A percentile compares a stretch with the other conserved stretches of the same genome.
These are phyloP conservation scores for Biston stratarius DNA, from an alignment of 2,888 invertebrate genomes.

Conservation along the genomic window DNA sequence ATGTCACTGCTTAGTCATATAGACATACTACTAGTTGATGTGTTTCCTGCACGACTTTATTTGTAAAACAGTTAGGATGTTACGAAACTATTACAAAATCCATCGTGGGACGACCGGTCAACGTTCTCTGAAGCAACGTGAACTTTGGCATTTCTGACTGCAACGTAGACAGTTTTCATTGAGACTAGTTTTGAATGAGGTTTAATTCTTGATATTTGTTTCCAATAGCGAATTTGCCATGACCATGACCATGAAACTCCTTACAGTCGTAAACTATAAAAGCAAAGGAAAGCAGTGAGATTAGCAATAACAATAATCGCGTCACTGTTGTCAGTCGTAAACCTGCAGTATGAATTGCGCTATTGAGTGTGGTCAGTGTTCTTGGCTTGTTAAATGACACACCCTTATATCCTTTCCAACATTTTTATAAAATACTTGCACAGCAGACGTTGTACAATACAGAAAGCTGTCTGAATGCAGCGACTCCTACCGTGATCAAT, in stretches of 20 bases:
- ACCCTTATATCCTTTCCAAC: neutral
- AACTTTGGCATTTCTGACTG: constrained; percentile 59
- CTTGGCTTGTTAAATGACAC: constrained; percentile 30
- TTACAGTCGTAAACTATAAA: constrained; percentile 36
- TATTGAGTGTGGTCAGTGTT: constrained; percentile 70
- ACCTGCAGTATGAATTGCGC: constrained; percentile 51
- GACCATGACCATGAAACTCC: constrained; percentile 29
- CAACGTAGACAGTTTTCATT: constrained; percentile 9
- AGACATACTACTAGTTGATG: constrained; percentile 21
- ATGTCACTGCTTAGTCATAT: constrained; percentile 34
- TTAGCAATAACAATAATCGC: constrained; percentile 50
- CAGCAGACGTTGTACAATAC: no score
- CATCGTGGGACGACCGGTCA: constrained; percentile 55
- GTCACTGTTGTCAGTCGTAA: constrained; percentile 56
- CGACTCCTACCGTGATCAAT: no score
- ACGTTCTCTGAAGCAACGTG: constrained; percentile 55
- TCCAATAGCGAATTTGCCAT: neutral
- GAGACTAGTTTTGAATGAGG: neutral
- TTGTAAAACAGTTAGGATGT: constrained; percentile 41
- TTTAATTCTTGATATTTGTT: neutral
- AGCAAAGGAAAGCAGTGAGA: constrained; percentile 49
- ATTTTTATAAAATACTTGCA: neutral
- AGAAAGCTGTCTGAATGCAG: no score
- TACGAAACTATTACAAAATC: constrained; percentile 56
- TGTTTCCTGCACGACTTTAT: constrained; percentile 38